Base-by-base conservation (phyloP, 2,113 vertebrate genomes). In the Callionymus lyra region DNA sequence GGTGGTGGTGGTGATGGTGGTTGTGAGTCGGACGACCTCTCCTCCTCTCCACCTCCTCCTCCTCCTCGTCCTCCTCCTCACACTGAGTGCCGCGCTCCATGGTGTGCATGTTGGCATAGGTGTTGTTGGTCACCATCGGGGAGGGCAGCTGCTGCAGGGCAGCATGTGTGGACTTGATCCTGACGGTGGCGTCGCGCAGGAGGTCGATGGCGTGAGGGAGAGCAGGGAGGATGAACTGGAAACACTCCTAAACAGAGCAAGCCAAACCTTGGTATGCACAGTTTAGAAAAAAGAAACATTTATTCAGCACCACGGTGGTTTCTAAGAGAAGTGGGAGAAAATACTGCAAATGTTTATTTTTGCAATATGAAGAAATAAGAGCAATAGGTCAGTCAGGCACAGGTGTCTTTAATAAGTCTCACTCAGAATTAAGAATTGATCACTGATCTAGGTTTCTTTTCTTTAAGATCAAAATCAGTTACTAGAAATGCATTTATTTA, bases 141-240 rank as follows among this genome's bases (percentile, higher is more conserved):
- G 94, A 98, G 61, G 93, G 91, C 76, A 97, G 85, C 82, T 97
- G 90, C 83, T 98, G 91, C 74, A 99, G 85, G 59, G 95, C 93
- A 49, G 93, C 86, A 1, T 99, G 95, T 2, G 93, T 91, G 70
- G 90, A 89, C 80, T 97, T 98, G 41, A 98, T 87, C 82, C 89
- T 87, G 65, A 99, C 93, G 42, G 88, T 83, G 56, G 95, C 94
- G 63, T 99, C 94, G 10, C 93, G 89, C 84, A 99, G 85, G 73
- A 98, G 90, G 74, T 98, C 95, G 46, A 99, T 92, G 81, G 95
- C 95, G 0, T 99, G 95, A 75, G 95, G 95, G 84, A 99, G 89
- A 70, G 95, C 95, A 54, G 95, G 95, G 83, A 99, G 86, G 84
- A 99, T 94, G 82, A 99, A 99, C 82, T 98, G 94, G 84, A 99